A percentile compares a stretch with the other conserved stretches of the same genome.
Conservation (phyloP, 2,888 invertebrate species). For the Philopedon plagiatum region DNA sequence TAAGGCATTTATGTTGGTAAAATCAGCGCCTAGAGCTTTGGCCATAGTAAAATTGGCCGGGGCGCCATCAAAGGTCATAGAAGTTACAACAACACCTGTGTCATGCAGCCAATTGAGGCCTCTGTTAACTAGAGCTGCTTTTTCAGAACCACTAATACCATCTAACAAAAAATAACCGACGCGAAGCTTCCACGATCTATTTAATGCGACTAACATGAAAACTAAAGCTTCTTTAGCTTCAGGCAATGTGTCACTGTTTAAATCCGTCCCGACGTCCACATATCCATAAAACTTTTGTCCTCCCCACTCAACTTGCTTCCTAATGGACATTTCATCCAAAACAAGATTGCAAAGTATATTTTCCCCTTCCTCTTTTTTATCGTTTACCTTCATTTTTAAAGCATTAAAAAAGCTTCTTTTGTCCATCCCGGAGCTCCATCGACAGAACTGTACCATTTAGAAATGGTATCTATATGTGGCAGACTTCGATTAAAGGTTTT, state of each 20-base stretch:
- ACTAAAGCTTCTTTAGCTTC: constrained; percentile 49
- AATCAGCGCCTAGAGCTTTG: constrained; percentile 43
- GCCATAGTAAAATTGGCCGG: constrained; percentile 30
- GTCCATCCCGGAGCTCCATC: too few species aligned
- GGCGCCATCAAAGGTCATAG: background rate
- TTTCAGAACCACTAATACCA: background rate
- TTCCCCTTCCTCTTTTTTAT: background rate
- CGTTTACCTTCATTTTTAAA: too few species aligned
- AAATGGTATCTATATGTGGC: constrained; percentile 50
- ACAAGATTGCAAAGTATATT: constrained; percentile 16
- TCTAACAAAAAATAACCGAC: constrained; percentile 15
- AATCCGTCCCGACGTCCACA: constrained; percentile 34
- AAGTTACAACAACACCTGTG: background rate
- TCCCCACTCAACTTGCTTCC: background rate
- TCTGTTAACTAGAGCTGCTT: background rate
- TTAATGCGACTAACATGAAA: constrained; percentile 46
- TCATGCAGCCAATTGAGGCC: background rate
- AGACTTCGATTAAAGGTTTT: too few species aligned
- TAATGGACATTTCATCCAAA: constrained; percentile 27
- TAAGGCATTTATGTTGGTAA: constrained; percentile 33
- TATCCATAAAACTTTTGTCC: background rate
- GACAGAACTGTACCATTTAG: too few species aligned
- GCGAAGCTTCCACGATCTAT: background rate
- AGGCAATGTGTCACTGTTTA: constrained; percentile 52
- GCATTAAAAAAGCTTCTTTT: background rate